Base-by-base conservation (phyloP, 2,888 invertebrate genomes). In the Watsonalla binaria region DNA sequence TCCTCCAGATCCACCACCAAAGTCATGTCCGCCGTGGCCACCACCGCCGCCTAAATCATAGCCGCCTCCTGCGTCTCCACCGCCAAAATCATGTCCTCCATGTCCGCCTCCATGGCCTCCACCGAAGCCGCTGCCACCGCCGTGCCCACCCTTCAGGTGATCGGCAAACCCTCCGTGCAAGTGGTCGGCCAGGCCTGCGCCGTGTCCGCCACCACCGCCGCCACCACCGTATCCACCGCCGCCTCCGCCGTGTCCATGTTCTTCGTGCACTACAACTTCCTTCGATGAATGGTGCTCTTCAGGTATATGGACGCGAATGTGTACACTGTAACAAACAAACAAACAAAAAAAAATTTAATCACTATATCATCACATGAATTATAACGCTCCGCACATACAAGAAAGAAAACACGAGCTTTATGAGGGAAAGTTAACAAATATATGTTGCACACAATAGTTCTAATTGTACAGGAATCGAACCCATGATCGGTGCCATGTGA, bases 221-320 rank as follows among this genome's bases (percentile, higher is more conserved):
- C 59, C 60, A 6, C 59, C 60, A 5, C 59, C 57, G 2, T 61
- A 64, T 2, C 45, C 46, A 7, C 76, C 80, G 5, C 76, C 77
- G 35, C 78, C 79, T 14, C 76, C 79, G 55, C 80, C 77, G 11
- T 81, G 79, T 13, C 82, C 80, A 59, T 86, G 80, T 51, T 83
- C 78, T 59, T 87, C 87, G 53, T 89, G 88, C 51, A 88, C 75
- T 52, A 91, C 75, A 49, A 89, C 84, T 70, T 91, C 90, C 66
- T 91, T 90, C 0, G 86, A 74, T 7, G 84, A 82, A 61, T 90
- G 87, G 63, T 90, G 87, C 54, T 82, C 70, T 65, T 92, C 92
- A 61, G 92, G 92, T 71, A 92, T 80, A 66, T 92, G 92, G 34
- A 92, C 88, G 60, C 91, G 86, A 67, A 92, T 92, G 68, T 92